Evolutionary conservation across 2,113 vertebrate species (phyloP).

Genomic region (Podarcis raffonei): DNA sequence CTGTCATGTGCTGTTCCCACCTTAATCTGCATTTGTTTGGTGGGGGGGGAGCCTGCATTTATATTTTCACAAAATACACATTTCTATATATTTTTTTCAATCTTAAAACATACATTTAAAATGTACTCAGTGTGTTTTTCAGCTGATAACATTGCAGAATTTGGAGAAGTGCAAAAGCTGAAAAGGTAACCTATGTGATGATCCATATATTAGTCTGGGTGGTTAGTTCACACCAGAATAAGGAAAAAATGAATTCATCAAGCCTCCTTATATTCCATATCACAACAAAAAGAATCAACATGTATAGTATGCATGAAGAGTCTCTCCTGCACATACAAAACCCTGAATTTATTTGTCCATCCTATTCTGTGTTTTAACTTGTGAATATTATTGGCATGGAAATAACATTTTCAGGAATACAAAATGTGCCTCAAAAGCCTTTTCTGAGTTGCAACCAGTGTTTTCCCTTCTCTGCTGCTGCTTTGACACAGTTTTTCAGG

Average conservation of each 20-base stretch:
- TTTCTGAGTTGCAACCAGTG: too few relatives aligned
- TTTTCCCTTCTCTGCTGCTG: too few relatives aligned
- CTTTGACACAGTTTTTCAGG: too few relatives aligned
- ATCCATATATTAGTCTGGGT: neutral
- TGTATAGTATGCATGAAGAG: neutral
- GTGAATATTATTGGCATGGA: too few relatives aligned
- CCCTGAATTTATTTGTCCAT: neutral
- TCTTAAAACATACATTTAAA: neutral
- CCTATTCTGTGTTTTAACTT: too few relatives aligned
- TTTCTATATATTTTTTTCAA: neutral
- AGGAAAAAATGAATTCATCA: neutral
- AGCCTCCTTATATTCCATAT: neutral
- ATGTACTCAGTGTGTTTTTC: neutral
- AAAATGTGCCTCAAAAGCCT: too few relatives aligned
- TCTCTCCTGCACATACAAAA: neutral
- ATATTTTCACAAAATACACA: neutral
- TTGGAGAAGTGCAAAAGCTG: neutral
- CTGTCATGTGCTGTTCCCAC: neutral
- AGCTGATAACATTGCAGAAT: neutral
- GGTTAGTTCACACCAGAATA: neutral
- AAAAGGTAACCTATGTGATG: neutral
- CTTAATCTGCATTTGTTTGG: neutral
- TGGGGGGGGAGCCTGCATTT: neutral
- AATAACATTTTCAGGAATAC: too few relatives aligned
- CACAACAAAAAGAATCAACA: neutral